Base-by-base conservation (phyloP, 2,797 vertebrate genomes). In the Centroberyx gerrardi region DNA sequence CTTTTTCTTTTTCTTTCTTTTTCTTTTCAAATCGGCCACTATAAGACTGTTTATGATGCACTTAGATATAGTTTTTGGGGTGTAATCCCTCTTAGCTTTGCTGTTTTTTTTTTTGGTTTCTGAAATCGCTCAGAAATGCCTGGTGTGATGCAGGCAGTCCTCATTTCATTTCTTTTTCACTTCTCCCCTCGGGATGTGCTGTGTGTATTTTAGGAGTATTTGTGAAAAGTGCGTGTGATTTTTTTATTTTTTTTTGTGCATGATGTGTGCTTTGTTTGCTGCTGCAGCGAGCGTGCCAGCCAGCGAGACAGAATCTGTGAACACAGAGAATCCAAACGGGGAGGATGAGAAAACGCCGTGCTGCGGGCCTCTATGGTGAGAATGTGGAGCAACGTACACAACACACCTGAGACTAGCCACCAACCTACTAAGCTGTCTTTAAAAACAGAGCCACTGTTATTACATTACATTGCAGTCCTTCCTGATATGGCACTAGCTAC, bases 281-380 rank as follows among this genome's bases (percentile, higher is more conserved):
- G 89, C 92, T 75, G 86, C 96, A 99, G 98, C 97, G 68, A 99
- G 97, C 77, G 96, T 97, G 90, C 98, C 97, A 38, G 96, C 97
- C 69, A 99, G 98, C 0, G 98, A 99, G 90, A 98, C 97, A 0
- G 98, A 99, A 63, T 99, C 98, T 0, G 97, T 98, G 78, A 99
- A 98, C 91, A 98, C 97, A 0, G 98, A 99, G 90, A 98, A 97
- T 2, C 97, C 96, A 60, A 97, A 95, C 2, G 97, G 94, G 9
- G 97, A 97, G 83, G 97, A 96, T 14, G 97, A 97, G 85, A 96
- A 92, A 83, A 89, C 91, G 0, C 93, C 95, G 0, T 98, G 98
- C 94, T 99, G 97, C 0, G 97, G 96, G 63, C 94, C 92, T 64
- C 74, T 99, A 78, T 99, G 98, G 98, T 99, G 90, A 98, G 97